Evolutionary conservation across 1,140 invertebrate species (phyloP), one percentile per base, ranked within the genome.

Genomic region (Venturia canescens): DNA sequence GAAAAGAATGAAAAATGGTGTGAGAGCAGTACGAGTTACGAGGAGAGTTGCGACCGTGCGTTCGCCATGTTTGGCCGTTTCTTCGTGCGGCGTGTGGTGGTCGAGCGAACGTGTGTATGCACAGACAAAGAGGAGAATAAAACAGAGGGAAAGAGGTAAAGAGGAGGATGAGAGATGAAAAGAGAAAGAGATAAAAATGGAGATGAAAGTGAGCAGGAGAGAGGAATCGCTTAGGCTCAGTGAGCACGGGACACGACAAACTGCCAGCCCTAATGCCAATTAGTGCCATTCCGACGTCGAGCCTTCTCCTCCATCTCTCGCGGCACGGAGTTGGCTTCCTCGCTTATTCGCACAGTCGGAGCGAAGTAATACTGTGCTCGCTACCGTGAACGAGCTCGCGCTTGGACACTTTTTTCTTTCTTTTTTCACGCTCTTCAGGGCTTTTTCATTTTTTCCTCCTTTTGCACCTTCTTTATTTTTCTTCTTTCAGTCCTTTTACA

Each of bases 211-310:
- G 63, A 53, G 75, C 44, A 60, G 63, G 29, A 76, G 26, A 60
- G 71, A 80, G 72, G 75, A 80, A 83, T 80, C 75, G 82, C 75
- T 83, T 80, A 80, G 75, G 79, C 38, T 63, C 63, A 1, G 23
- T 11, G 63, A 27, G 76, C 79, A 66, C 74, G 82, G 79, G 83
- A 87, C 88, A 89, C 86, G 89, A 89, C 87, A 89, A 91, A 88
- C 87, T 90, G 90, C 87, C 90, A 90, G 82, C 86, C 87, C 89
- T 89, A 91, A 91, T 90, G 90, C 89, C 90, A 91, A 91, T 91
- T 91, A 91, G 90, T 91, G 90, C 90, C 90, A 91, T 90, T 91
- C 88, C 84, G 84, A 81, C 80, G 84, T 84, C 84, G 84, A 80
- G 78, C 26, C 78, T 67, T 23, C 38, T 23, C 34, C 63, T 23